Base-by-base conservation (phyloP, 2,113 vertebrate genomes). In the Nyctibius bracteatus region DNA sequence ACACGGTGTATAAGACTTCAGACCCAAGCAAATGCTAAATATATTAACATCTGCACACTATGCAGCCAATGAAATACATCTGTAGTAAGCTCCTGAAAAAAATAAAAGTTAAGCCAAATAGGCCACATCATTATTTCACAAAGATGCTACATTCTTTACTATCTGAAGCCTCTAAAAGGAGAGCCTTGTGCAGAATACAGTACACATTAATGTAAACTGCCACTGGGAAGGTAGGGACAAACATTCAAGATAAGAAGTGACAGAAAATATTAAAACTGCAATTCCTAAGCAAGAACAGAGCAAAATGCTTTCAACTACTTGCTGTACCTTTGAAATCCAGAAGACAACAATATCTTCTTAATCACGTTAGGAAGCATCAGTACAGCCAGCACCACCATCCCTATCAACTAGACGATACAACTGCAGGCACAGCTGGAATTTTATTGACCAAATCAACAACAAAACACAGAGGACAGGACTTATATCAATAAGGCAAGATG, bases 331-430 rank as follows among this genome's bases (percentile, higher is more conserved):
- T 90, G 75, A 67, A 82, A 81, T 68, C n/a, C 25, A 80, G 31
- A 35, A 0, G 2, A 78, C 31, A 85, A 43, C 23, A 90, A 0
- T 7, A 75, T 20, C 35, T 72, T 90, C 68, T 24, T 74, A 70
- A 71, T 14, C 16, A 28, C 0, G 0, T 28, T 41, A 73, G 44
- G n/a, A 65, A 62, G 41, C 49, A 88, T 47, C 21, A 2, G 0
- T 31, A 43, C 7, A 85, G 62, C 23, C 63, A 85, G 74, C 31
- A 70, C 18, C 72, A 83, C 20, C 37, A 79, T 10, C 22, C 28
- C 22, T 25, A 61, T 41, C 21, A 79, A 73, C 22, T 19, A 70
- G 22, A 80, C 86, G 20, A 88, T 14, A 65, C 11, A 75, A 41
- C 17, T 70, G n/a, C 31, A 71, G 27, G 19, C 57, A 85, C 31